These are phyloP conservation scores for Pentalonia nigronervosa DNA, from an alignment of 1,140 invertebrate genomes.

Conservation along the genomic window DNA sequence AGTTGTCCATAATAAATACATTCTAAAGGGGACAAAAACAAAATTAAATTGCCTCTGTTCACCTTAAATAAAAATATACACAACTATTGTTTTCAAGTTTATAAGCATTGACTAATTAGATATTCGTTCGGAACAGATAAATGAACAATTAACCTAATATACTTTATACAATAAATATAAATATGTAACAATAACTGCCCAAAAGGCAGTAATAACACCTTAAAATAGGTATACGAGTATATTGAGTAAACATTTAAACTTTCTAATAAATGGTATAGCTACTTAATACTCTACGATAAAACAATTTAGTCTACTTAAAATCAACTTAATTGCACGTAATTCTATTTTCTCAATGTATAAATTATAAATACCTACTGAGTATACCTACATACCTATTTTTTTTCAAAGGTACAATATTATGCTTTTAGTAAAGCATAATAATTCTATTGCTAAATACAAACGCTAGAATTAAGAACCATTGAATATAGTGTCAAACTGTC, in stretches of 20 bases:
- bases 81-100: neutral
- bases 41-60: neutral
- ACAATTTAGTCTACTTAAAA: neutral
- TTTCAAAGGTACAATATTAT: too few species aligned
- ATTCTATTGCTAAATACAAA: too few species aligned
- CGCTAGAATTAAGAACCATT: too few species aligned
- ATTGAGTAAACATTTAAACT: neutral
- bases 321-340: neutral
- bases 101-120: neutral
- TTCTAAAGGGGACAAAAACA: neutral
- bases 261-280: neutral
- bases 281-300: neutral
- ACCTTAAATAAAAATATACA: neutral
- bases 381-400: too few species aligned
- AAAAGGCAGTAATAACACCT: neutral
- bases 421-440: too few species aligned
- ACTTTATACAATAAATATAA: neutral
- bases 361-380: too few species aligned
- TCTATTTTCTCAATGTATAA: neutral
- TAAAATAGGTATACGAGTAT: neutral
- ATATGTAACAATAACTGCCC: neutral
- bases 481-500: too few species aligned
- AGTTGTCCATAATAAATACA: neutral
- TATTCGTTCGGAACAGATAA: neutral
- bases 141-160: neutral